Base-by-base conservation (phyloP, 2,113 vertebrate genomes). In the Tor tambroides region DNA sequence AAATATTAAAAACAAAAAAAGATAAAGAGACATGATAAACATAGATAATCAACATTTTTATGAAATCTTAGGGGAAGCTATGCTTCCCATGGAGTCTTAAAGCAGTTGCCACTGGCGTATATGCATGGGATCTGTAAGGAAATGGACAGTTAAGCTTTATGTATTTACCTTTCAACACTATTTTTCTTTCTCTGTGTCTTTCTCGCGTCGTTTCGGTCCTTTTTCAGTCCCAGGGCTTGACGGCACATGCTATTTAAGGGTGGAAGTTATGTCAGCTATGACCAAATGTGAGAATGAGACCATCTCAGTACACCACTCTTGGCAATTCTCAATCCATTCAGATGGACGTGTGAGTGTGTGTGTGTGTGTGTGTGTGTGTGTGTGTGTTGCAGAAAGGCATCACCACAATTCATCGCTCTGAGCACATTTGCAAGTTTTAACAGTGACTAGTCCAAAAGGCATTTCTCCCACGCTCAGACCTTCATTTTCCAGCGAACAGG, bases 341-440 rank as follows among this genome's bases (percentile, higher is more conserved):
- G 46, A 51, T 49, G 11, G 54, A 59, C 61, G 5, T 32, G 59
- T 79, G 28, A 32, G 65, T 2, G 61, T 79, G 43, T 65, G 15
- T 54, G 83, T 65, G 65, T 56, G 26, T 74, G 46, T 28, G 54
- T 63, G 26, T 43, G 41, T 38, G 56, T 78, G 30, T 80, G 38
- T 75, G 87, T 75, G 63, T 72, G 35, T 32, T 8, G 41, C 14
- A 79, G 17, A 69, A 82, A 71, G 84, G 81, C 77, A 87, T 87
- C 26, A 35, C 82, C 69, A 89, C 81, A 80, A 86, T 84, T 86
- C 77, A 88, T 88, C 69, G 51, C 89, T 90, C 84, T 88, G 82
- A 90, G 87, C 77, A 88, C 49, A 88, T 90, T 85, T 86, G 87
- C 89, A 88, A 88, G 87, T 90, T 90, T 88, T 88, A 88, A 88